Percentiles rank a stretch among this genome's conserved stretches.
Evolutionary conservation across 2,888 invertebrate genomes (phyloP).

Genomic region (Drosophila tanythrix): DNA sequence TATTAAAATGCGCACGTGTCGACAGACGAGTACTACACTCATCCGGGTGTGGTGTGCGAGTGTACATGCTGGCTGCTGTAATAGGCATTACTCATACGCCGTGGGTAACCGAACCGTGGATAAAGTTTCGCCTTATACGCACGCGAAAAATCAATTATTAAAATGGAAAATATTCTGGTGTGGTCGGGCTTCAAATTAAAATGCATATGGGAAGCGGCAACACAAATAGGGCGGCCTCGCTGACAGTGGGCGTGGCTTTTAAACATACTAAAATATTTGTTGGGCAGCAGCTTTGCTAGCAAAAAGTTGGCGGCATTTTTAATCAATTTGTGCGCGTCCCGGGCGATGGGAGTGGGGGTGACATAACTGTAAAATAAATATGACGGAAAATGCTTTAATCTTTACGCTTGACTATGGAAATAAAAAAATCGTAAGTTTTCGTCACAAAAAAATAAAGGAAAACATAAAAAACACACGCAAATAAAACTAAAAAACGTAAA

Average conservation of each 20-base stretch:
- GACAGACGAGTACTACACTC: conserved; percentile 41
- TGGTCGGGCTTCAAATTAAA: conserved; percentile 49
- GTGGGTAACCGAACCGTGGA: conserved; percentile 23
- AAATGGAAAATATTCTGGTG: conserved; percentile 66
- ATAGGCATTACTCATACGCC: conserved; percentile 62
- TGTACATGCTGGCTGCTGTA: conserved; percentile 40
- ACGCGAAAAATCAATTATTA: conserved; percentile 77
- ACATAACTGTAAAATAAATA: conserved; percentile 51
- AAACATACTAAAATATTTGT: conserved; percentile 64
- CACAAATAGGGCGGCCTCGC: conserved; percentile 42
- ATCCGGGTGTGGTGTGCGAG: conserved; percentile 42
- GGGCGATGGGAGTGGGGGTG: neutral
- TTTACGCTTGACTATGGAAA: conserved; percentile 29
- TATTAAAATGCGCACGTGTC: conserved; percentile 75
- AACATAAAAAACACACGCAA: neutral
- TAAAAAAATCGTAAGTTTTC: conserved; percentile 42
- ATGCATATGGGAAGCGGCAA: conserved; percentile 63
- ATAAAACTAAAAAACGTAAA: conserved; percentile 29
- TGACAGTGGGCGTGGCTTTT: conserved; percentile 36
- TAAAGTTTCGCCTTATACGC: conserved; percentile 56
- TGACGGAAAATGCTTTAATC: conserved; percentile 53
- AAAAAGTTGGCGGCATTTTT: conserved; percentile 64
- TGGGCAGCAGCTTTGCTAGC: conserved; percentile 33
- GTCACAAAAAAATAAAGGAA: conserved; percentile 18
- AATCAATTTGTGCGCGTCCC: conserved; percentile 62